These are phyloP conservation scores for Aphelocoma coerulescens DNA, from an alignment of 2,113 vertebrate species.

Conservation along the genomic window DNA sequence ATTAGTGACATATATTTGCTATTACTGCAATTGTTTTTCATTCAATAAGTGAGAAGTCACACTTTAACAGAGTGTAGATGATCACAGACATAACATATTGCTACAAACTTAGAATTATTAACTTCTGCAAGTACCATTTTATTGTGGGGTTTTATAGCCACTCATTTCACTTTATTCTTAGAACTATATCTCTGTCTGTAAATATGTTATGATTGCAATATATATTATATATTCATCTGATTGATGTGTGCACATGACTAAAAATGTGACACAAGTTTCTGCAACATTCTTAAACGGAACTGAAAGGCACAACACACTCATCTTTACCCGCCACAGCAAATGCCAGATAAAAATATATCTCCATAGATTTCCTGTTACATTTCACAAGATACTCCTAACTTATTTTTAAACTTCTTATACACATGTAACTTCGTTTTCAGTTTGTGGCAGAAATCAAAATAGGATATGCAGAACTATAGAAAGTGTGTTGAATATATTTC, in stretches of 20 bases:
- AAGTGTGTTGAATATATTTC: not conserved
- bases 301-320: slow-evolving; percentile 6
- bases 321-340: not conserved
- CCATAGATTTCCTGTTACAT: not conserved
- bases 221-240: not conserved
- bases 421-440: not conserved
- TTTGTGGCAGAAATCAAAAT: not conserved
- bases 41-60: not conserved
- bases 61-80: not conserved
- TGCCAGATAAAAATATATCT: slow-evolving; percentile 7
- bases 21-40: not conserved
- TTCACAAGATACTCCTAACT: not conserved
- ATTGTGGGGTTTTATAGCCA: not conserved
- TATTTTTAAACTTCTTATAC: slow-evolving; percentile 35
- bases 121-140: not conserved
- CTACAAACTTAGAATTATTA: not conserved
- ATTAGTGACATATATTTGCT: not conserved
- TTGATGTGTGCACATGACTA: not conserved
- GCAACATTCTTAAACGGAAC: not conserved
- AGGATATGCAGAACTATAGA: not conserved
- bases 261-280: not conserved
- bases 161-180: not conserved
- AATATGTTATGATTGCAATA: not conserved
- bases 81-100: not conserved
- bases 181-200: not conserved